Base-by-base conservation (phyloP, 53 echinoderm and acorn worm species). In the Zoroaster sp. region DNA sequence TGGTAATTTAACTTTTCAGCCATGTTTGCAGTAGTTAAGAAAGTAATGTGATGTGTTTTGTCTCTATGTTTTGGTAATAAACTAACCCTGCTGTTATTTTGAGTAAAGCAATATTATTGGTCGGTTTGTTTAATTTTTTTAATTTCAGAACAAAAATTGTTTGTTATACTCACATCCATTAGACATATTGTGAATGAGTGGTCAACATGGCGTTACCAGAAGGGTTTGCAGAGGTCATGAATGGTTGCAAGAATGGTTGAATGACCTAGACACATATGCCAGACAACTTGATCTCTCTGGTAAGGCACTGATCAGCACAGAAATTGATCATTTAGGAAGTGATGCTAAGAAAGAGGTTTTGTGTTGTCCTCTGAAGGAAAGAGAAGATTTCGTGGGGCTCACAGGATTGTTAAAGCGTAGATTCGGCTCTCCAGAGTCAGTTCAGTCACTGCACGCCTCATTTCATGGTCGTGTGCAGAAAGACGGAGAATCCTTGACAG, bases 251-350 rank as follows among this genome's bases (percentile, higher is more conserved):
- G 87, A 91, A 40, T 91, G 91, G 92, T 34, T 91, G 3, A 32
- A 69, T 33, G 91, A 91, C 8, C 51, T 91, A 0, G 38, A 70
- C 35, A 70, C 77, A 3, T 77, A 83, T 4, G 51, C 52, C 7
- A 86, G 70, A 0, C 74, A 66, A n/a, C 52, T 46, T 31, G 46
- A 78, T 30, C 81, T 92, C 3, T 40, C 45, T 4, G 81, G 17
- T 4, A 39, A 25, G 10, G 80, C 88, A 17, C n/a, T 28, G 14
- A 83, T 81, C 11, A 80, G 30, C 9, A 12, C 59, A 21, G 63
- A 71, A 0, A 63, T 92, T 34, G 92, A 92, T 20, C 92, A 92
- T 13, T 35, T 88, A n/a, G 81, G 77, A 14, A 73, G 92, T 13
- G 65, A 79, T 23, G 92, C 88, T 3, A 70, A 35, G 43, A 66